A percentile compares a stretch with the other conserved stretches of the same genome.
phyloP scores from a whole-genome alignment of 2,797 vertebrate genomes.

The Danionella dracula region DNA sequence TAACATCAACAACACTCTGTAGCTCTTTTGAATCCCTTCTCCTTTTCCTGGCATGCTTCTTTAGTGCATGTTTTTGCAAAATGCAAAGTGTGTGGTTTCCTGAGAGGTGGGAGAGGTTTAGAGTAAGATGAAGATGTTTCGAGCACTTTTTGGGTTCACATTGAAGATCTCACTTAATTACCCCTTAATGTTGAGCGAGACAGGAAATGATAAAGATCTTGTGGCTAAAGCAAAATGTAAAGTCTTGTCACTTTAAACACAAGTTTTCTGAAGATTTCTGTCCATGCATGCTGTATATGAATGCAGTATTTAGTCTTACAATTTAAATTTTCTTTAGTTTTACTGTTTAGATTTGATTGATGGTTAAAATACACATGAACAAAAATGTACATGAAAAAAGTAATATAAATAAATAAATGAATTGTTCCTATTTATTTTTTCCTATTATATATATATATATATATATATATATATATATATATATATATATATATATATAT shows the following conservation, averaged over 20 bases:
- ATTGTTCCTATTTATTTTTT: no score
- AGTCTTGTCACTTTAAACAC: not conserved
- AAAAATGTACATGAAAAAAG: no score
- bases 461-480: no score
- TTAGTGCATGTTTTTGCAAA: slow-evolving; percentile 49
- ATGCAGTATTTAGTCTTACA: no score
- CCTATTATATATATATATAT: no score
- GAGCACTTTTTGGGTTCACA: not conserved
- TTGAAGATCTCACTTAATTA: not conserved
- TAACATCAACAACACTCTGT: slow-evolving; percentile 58
- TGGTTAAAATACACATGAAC: no score
- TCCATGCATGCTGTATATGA: not conserved
- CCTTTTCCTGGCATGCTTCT: slow-evolving; percentile 51
- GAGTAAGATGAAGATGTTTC: not conserved
- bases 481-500: no score
- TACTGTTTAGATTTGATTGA: no score
- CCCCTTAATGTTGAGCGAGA: not conserved
- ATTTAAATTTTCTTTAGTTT: no score
- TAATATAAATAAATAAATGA: no score
- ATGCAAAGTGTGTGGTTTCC: slow-evolving; percentile 43
- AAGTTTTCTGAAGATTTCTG: no score
- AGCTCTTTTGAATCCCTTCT: slow-evolving; percentile 59
- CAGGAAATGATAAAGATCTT: not conserved
- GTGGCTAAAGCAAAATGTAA: not conserved
- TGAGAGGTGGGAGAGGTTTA: slow-evolving; percentile 12